These are phyloP conservation scores for Erannis defoliaria DNA, from an alignment of 2,888 invertebrate species.

Conservation along the genomic window DNA sequence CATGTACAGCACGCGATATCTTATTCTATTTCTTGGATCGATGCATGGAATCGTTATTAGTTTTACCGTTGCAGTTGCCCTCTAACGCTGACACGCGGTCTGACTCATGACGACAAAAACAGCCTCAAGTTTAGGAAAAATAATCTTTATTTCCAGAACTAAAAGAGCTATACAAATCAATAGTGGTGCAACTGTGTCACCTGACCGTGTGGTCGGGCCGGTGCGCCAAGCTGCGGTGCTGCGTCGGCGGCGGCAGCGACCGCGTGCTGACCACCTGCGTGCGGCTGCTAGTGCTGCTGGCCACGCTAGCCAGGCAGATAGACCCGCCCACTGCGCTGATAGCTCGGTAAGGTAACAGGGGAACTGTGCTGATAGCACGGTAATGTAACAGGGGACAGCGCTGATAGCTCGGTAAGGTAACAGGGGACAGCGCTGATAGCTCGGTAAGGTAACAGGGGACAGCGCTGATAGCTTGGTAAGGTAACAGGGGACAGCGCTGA, in stretches of 20 bases:
- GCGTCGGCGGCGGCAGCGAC: slow-evolving; percentile 64
- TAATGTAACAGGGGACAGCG: too few species aligned
- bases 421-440: too few species aligned
- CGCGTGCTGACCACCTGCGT: slow-evolving; percentile 59
- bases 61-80: too few species aligned
- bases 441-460: too few species aligned
- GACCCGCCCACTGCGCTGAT: slow-evolving; percentile 49
- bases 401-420: too few species aligned
- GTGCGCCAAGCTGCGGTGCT: slow-evolving; percentile 59
- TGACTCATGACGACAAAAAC: too few species aligned
- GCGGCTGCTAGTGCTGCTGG: slow-evolving; percentile 63
- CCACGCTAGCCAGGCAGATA: slow-evolving; percentile 57
- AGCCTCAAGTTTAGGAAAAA: not conserved
- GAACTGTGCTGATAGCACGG: slow-evolving; percentile 36
- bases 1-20: too few species aligned
- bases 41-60: too few species aligned
- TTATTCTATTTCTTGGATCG: too few species aligned
- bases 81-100: too few species aligned
- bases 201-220: slow-evolving; percentile 55
- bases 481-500: too few species aligned
- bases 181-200: slow-evolving; percentile 69
- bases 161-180: slow-evolving; percentile 64
- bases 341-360: slow-evolving; percentile 52
- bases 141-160: slow-evolving; percentile 57
- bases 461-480: too few species aligned